phyloP scores from a whole-genome alignment of 2,888 invertebrate species.

The Phragmatobia fuliginosa region DNA sequence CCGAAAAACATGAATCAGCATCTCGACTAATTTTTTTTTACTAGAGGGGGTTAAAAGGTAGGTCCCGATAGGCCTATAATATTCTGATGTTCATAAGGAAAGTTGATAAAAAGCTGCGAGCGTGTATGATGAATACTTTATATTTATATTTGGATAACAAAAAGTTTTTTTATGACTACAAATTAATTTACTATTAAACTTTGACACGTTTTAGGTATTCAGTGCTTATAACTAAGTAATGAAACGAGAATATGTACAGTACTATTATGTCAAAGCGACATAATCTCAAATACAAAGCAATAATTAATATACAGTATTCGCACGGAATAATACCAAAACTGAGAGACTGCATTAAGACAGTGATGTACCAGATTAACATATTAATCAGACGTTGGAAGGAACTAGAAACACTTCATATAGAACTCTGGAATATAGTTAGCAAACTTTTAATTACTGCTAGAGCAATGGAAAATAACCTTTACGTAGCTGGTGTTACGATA shows the following conservation, averaged over 20 bases:
- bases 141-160: too few species aligned
- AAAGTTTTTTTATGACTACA: too few species aligned
- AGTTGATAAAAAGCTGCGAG: too few species aligned
- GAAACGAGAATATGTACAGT: not conserved
- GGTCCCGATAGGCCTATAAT: not conserved
- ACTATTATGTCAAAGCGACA: not conserved
- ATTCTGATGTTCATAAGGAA: too few species aligned
- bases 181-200: too few species aligned
- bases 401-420: slow-evolving; percentile 38
- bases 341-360: slow-evolving; percentile 56
- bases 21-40: too few species aligned
- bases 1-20: too few species aligned
- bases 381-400: slow-evolving; percentile 54
- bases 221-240: not conserved
- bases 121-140: too few species aligned
- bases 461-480: slow-evolving; percentile 36
- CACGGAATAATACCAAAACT: slow-evolving; percentile 37
- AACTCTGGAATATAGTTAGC: slow-evolving; percentile 38
- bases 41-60: too few species aligned
- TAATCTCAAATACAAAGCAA: slow-evolving; percentile 32
- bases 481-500: slow-evolving; percentile 27
- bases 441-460: slow-evolving; percentile 46
- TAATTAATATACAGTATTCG: slow-evolving; percentile 30
- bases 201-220: too few species aligned
- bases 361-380: slow-evolving; percentile 61